These are phyloP conservation scores for Rhingia campestris DNA, from an alignment of 2,888 invertebrate genomes.

Conservation along the genomic window DNA sequence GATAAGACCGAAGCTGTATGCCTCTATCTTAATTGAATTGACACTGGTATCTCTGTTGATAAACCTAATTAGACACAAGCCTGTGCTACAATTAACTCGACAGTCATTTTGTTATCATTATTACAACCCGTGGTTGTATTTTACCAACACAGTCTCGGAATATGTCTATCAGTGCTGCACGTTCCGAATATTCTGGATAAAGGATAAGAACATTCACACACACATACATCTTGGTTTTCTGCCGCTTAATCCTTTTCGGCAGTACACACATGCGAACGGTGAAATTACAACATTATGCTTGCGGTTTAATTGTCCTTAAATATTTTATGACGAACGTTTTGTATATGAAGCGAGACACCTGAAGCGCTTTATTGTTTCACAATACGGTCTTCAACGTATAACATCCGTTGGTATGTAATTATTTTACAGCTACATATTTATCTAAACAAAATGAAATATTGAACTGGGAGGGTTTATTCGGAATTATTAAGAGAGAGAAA, in stretches of 20 bases:
- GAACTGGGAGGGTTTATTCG: background rate
- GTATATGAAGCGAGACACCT: constrained; percentile 20
- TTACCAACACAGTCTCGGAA: too few relatives aligned
- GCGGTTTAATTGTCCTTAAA: constrained; percentile 65
- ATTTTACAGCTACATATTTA: constrained; percentile 7
- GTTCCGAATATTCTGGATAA: constrained; percentile 5
- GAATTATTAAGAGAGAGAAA: constrained; percentile 25
- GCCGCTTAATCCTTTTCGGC: constrained; percentile 21
- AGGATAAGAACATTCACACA: constrained; percentile 10
- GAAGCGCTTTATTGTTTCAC: constrained; percentile 30
- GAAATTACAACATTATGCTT: constrained; percentile 51
- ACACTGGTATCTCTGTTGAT: background rate
- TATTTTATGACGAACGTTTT: constrained; percentile 47
- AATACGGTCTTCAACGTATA: background rate
- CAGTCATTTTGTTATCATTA: too few relatives aligned
- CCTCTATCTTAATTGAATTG: background rate
- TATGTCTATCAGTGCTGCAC: constrained; percentile 10
- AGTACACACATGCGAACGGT: background rate
- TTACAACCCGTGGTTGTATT: too few relatives aligned
- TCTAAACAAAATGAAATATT: constrained; percentile 25
- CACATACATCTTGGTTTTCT: constrained; percentile 2
- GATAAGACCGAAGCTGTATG: constrained; percentile 6
- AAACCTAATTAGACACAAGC: background rate
- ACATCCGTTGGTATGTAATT: background rate
- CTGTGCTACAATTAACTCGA: background rate